phyloP scores from a whole-genome alignment of 2,797 vertebrate genomes.

The Nyctibius grandis region DNA sequence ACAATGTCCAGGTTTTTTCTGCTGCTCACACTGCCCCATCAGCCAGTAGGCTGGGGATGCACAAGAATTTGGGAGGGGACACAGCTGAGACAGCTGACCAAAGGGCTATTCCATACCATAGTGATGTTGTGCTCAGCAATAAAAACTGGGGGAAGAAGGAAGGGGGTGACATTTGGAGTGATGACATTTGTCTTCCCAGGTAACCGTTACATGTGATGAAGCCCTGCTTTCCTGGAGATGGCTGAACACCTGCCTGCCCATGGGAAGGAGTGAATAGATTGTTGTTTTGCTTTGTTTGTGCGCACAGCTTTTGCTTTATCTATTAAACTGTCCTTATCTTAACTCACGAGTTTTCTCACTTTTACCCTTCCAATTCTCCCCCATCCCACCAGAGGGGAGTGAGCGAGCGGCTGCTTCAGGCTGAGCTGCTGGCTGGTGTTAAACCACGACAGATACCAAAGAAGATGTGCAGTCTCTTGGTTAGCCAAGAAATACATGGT shows the following conservation, averaged over 20 bases:
- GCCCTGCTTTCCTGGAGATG: neutral
- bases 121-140: neutral
- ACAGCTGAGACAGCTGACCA: neutral
- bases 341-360: neutral
- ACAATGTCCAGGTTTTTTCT: neutral
- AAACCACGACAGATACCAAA: neutral
- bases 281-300: neutral
- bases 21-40: neutral
- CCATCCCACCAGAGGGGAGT: neutral
- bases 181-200: neutral
- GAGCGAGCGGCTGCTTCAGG: accelerated
- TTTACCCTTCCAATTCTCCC: neutral
- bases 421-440: neutral
- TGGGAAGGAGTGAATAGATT: neutral
- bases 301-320: accelerated
- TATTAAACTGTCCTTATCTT: neutral
- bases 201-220: accelerated
- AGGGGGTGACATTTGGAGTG: accelerated
- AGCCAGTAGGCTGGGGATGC: neutral
- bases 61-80: neutral
- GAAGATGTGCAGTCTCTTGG: neutral
- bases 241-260: neutral
- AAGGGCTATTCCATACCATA: neutral
- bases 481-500: neutral
- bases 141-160: neutral